Evolutionary conservation across 2,888 invertebrate genomes (phyloP).

Genomic region (Cataglyphis rosenhaueri): DNA sequence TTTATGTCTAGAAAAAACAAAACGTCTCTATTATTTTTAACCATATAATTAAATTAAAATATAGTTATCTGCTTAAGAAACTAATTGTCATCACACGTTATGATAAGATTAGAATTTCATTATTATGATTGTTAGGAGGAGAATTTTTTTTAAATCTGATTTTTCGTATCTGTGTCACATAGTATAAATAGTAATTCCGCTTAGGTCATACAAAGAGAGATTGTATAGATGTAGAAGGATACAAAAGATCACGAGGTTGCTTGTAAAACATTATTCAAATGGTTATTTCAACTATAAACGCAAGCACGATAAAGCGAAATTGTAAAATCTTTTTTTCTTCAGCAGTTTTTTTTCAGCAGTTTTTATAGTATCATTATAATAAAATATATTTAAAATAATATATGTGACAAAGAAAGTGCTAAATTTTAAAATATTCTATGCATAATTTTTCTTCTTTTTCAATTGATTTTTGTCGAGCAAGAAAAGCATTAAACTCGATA

Average conservation of each 20-base stretch:
- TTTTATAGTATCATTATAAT: background rate
- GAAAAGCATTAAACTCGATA: background rate
- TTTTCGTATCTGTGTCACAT: conserved; percentile 28
- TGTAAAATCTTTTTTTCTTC: background rate
- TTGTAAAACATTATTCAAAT: conserved; percentile 12
- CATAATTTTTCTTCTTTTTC: background rate
- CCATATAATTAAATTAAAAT: background rate
- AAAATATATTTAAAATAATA: background rate
- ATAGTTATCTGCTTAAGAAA: background rate
- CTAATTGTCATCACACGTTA: background rate
- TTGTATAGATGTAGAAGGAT: conserved; percentile 7
- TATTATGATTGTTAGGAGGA: conserved; percentile 18
- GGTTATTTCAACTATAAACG: background rate
- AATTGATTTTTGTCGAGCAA: background rate
- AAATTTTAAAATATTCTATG: background rate
- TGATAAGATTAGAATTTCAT: background rate
- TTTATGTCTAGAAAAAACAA: conserved; percentile 1
- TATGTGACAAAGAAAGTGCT: background rate
- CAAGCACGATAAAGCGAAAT: background rate
- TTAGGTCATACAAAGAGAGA: conserved; percentile 33
- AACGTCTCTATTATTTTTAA: background rate
- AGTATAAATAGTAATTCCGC: conserved; percentile 24
- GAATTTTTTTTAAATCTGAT: conserved; percentile 32
- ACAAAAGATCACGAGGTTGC: conserved; percentile 30
- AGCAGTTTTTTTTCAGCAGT: background rate